Conservation (phyloP, 64 coral and sea anemone species). For the Actinia tenebrosa region DNA sequence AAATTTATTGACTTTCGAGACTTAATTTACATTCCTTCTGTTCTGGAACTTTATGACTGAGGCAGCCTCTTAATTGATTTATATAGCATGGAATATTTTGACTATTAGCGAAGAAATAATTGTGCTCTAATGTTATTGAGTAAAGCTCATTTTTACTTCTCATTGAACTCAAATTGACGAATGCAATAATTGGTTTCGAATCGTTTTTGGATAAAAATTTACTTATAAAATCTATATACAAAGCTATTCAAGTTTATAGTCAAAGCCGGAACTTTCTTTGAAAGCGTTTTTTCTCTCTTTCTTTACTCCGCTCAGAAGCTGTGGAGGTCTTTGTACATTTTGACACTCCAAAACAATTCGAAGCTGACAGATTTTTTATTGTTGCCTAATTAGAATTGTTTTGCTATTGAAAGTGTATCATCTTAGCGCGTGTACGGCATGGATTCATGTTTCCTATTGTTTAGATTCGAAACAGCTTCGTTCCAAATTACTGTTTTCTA, state of each 20-base stretch:
- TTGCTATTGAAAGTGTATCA: not conserved
- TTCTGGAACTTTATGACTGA: not conserved
- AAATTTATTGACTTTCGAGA: not conserved
- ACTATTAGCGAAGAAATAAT: not conserved
- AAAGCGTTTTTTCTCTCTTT: not conserved
- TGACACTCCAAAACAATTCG: not conserved
- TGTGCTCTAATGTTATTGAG: not conserved
- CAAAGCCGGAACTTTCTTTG: not conserved
- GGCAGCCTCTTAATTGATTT: not conserved
- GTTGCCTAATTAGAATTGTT: not conserved
- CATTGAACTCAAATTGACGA: slow-evolving; percentile 1
- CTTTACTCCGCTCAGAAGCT: not conserved
- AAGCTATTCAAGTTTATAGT: not conserved
- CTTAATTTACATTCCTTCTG: not conserved
- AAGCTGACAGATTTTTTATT: slow-evolving; percentile 7
- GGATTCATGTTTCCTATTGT: not conserved
- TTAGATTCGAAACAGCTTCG: not conserved
- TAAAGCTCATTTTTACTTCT: not conserved
- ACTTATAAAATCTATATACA: not conserved
- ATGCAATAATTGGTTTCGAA: not conserved
- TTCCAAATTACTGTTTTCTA: not conserved
- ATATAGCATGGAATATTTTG: not conserved
- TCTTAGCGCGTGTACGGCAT: not conserved
- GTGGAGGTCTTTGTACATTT: not conserved
- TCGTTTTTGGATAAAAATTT: not conserved